phyloP scores from a whole-genome alignment of 2,113 vertebrate genomes.

The Glareola pratincola region DNA sequence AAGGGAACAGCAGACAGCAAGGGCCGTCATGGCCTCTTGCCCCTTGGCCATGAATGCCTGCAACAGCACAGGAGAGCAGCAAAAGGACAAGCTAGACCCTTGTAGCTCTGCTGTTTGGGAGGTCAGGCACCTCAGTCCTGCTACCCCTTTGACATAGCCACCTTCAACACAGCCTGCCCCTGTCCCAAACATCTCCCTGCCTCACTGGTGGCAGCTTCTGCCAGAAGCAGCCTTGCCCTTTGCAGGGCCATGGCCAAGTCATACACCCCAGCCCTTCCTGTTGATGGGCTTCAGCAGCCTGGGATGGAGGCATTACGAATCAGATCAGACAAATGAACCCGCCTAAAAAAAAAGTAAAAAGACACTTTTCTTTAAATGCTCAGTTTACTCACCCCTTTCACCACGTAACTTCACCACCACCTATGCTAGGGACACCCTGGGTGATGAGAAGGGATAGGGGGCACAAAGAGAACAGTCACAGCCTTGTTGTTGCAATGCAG shows the following conservation, averaged over 20 bases:
- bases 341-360: neutral
- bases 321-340: neutral
- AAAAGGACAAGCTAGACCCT: neutral
- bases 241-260: neutral
- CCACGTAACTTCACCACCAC: neutral
- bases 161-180: neutral
- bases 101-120: neutral
- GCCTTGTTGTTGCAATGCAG: neutral
- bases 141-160: neutral
- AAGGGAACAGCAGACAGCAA: neutral
- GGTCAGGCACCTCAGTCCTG: neutral
- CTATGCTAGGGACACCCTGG: neutral
- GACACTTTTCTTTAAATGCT: neutral
- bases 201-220: neutral
- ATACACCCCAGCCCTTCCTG: neutral
- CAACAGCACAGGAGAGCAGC: neutral
- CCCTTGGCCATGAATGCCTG: accelerated
- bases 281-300: neutral
- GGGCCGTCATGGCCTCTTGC: neutral
- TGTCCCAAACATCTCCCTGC: neutral
- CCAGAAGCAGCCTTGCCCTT: neutral
- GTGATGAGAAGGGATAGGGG: neutral
- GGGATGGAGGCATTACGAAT: neutral
- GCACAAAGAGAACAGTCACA: neutral
- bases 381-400: neutral